phyloP scores from a whole-genome alignment of 2,797 vertebrate species.

The Oreortyx pictus region DNA sequence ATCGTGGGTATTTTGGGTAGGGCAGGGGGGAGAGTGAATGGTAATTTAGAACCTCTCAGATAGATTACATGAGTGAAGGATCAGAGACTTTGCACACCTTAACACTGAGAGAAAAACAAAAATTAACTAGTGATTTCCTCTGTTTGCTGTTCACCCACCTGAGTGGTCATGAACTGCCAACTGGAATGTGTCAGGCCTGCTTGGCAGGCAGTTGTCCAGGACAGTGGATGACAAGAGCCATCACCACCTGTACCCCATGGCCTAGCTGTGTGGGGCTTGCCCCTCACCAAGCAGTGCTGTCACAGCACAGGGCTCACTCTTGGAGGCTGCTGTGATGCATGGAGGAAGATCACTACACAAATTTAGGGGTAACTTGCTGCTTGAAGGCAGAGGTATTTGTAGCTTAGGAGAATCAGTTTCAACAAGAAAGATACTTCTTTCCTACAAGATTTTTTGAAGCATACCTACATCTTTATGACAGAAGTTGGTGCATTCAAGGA shows the following conservation, averaged over 20 bases:
- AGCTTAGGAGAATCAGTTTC: neutral
- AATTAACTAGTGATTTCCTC: neutral
- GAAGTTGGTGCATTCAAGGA: neutral
- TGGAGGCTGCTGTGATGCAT: neutral
- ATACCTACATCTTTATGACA: neutral
- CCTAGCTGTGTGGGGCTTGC: neutral
- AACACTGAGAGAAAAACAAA: neutral
- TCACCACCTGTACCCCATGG: neutral
- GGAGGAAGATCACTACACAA: neutral
- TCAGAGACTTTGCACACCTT: neutral
- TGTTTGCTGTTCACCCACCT: neutral
- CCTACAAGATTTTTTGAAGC: neutral
- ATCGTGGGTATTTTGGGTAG: neutral
- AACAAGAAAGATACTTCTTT: neutral
- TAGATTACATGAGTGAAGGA: neutral
- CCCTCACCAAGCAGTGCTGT: neutral
- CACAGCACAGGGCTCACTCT: neutral
- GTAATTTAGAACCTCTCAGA: neutral
- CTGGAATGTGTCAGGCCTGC: neutral
- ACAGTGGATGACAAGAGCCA: neutral
- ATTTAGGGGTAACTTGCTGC: neutral
- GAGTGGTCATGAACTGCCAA: accelerated
- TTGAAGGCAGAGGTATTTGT: neutral
- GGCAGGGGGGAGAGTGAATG: neutral
- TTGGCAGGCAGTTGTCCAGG: neutral